Evolutionary conservation across 2,113 vertebrate genomes (phyloP).

Genomic region (Lanius collurio): DNA sequence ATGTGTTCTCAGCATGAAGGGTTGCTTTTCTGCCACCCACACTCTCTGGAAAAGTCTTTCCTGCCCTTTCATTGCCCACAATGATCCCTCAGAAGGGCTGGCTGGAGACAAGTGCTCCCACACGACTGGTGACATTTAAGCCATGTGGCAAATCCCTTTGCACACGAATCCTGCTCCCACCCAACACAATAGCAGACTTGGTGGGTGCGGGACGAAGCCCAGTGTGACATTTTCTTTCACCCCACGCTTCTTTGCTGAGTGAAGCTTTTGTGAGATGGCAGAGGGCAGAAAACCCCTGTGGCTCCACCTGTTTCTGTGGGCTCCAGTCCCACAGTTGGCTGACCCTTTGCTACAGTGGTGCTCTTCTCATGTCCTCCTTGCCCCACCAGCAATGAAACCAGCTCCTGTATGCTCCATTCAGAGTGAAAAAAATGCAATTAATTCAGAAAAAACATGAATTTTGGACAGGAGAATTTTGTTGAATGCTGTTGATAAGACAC

Average conservation of each 20-base stretch:
- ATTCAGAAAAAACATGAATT: not conserved
- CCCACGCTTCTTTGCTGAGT: conserved; percentile 33
- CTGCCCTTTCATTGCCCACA: conserved; percentile 47
- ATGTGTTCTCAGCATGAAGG: not conserved
- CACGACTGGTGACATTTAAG: conserved; percentile 59
- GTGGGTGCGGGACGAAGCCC: not conserved
- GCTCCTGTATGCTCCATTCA: not conserved
- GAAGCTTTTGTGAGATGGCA: conserved; percentile 34
- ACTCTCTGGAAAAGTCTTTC: not conserved
- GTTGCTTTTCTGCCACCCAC: conserved; percentile 37
- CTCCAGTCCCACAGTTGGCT: accelerated
- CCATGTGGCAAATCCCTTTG: not conserved
- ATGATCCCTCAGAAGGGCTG: conserved; percentile 24
- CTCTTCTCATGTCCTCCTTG: not conserved
- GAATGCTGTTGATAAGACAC: not conserved
- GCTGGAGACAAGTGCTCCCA: conserved; percentile 29
- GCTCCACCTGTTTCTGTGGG: not conserved
- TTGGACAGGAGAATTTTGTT: not conserved
- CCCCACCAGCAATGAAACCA: not conserved
- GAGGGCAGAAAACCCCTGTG: not conserved
- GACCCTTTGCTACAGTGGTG: accelerated
- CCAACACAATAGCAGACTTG: conserved; percentile 12
- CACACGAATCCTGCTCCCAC: not conserved
- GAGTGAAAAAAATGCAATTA: not conserved
- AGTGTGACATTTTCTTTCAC: conserved; percentile 56